phyloP scores from a whole-genome alignment of 2,113 vertebrate species.

The Zapornia atra region DNA sequence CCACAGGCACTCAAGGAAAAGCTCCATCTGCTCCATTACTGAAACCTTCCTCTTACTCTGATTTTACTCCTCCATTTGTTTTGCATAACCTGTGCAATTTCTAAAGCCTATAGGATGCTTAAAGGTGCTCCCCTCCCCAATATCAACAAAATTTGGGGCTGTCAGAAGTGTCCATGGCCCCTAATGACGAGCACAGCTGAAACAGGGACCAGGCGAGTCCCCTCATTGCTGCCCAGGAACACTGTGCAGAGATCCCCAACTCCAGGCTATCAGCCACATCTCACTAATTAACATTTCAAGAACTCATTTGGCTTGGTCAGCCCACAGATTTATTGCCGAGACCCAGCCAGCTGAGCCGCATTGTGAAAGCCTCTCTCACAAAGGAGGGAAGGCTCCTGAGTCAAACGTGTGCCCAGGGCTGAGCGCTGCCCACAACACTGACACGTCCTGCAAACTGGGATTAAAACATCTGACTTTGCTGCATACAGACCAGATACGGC shows the following conservation, averaged over 20 bases:
- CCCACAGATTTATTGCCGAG: background rate
- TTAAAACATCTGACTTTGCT: background rate
- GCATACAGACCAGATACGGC: background rate
- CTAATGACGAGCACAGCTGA: fast-evolving
- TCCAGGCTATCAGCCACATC: background rate
- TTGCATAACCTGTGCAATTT: background rate
- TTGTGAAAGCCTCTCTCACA: background rate
- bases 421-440: background rate
- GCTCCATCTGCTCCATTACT: background rate
- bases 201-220: background rate
- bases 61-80: background rate
- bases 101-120: background rate
- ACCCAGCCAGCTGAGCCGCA: background rate
- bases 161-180: background rate
- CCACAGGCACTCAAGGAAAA: background rate
- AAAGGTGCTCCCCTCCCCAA: background rate
- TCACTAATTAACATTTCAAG: background rate
- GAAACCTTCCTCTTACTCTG: background rate
- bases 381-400: background rate
- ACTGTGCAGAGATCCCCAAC: background rate
- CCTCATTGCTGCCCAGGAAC: background rate
- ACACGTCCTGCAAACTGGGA: background rate
- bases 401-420: fast-evolving
- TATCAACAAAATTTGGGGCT: background rate
- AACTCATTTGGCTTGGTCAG: constrained; percentile 13